These are phyloP conservation scores for Aphidoletes aphidimyza DNA, from an alignment of 2,888 invertebrate species.

Conservation along the genomic window DNA sequence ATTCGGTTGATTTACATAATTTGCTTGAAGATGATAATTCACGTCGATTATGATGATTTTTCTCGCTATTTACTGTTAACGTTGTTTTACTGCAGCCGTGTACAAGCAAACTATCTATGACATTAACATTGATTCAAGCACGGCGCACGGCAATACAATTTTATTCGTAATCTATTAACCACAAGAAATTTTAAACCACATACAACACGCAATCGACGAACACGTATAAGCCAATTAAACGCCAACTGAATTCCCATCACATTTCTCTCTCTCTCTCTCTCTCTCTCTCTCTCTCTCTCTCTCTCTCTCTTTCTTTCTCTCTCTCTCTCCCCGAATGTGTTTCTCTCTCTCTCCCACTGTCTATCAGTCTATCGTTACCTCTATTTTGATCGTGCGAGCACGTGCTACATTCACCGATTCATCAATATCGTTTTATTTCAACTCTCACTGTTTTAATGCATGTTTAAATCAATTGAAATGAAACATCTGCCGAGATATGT, in stretches of 20 bases:
- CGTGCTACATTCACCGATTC: slow-evolving; percentile 14
- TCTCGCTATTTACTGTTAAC: not conserved
- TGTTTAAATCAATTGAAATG: not conserved
- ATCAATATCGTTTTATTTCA: not conserved
- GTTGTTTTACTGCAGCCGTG: no score
- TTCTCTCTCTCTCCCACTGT: no score
- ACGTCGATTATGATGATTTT: not conserved
- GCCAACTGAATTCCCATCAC: not conserved
- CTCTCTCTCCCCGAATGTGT: no score
- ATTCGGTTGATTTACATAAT: not conserved
- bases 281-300: no score
- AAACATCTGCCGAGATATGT: no score
- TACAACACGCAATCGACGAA: not conserved
- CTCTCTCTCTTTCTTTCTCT: no score
- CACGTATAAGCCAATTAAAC: not conserved
- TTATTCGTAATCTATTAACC: slow-evolving; percentile 2
- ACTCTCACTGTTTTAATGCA: not conserved
- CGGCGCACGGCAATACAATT: not conserved
- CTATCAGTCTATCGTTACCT: no score
- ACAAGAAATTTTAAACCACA: slow-evolving; percentile 12
- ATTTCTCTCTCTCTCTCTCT: no score
- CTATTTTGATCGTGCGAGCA: not conserved
- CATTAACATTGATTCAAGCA: slow-evolving; percentile 31
- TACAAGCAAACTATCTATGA: not conserved
- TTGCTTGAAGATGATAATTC: not conserved